These are phyloP conservation scores for Alethe diademata DNA, from an alignment of 2,113 vertebrate genomes.

Conservation along the genomic window DNA sequence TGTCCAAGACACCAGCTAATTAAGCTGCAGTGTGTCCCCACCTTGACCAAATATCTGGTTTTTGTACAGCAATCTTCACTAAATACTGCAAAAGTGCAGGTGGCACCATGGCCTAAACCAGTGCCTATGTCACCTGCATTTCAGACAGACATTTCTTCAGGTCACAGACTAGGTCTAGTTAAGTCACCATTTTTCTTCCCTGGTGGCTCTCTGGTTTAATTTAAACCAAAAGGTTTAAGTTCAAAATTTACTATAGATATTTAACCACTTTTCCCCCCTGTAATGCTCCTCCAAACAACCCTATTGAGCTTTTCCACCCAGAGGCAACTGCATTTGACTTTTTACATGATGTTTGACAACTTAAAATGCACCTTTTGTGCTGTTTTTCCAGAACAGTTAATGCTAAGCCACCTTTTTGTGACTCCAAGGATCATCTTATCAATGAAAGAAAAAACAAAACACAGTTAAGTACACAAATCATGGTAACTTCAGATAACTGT, in stretches of 20 bases:
- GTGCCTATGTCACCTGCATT: not conserved
- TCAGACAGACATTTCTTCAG: not conserved
- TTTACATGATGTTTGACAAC: not conserved
- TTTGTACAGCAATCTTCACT: not conserved
- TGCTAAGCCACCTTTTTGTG: not conserved
- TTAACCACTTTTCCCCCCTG: not conserved
- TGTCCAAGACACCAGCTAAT: not conserved
- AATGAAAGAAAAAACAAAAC: not conserved
- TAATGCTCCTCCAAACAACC: not conserved
- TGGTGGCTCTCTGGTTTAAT: slow-evolving; percentile 7
- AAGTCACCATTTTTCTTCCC: not conserved
- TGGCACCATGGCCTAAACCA: not conserved
- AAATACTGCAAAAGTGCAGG: not conserved
- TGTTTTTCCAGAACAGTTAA: not conserved
- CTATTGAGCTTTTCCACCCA: not conserved
- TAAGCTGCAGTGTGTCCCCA: not conserved
- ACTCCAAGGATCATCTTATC: not conserved
- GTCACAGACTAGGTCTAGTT: not conserved
- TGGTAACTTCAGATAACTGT: not conserved
- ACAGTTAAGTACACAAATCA: not conserved
- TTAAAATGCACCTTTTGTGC: not conserved
- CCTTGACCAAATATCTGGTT: accelerated
- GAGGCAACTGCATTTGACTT: not conserved
- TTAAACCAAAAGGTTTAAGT: slow-evolving; percentile 9
- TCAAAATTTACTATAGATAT: not conserved